These are phyloP conservation scores for Neocloeon triangulifer DNA, from an alignment of 1,140 invertebrate genomes.

Conservation along the genomic window DNA sequence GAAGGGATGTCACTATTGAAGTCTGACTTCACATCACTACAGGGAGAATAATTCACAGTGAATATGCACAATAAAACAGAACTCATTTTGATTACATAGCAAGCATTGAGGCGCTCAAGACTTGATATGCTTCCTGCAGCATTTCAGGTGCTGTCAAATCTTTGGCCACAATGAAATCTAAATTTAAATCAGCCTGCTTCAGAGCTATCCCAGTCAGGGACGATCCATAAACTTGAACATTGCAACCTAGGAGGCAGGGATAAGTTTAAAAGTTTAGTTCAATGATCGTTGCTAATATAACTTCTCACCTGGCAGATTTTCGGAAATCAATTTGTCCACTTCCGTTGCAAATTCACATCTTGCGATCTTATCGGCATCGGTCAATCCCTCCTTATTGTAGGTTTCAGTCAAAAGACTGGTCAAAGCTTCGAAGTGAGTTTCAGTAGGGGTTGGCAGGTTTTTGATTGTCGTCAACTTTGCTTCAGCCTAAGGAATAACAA, in stretches of 20 bases:
- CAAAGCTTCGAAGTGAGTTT: background rate
- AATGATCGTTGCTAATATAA: background rate
- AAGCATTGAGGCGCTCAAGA: background rate
- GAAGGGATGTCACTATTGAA: background rate
- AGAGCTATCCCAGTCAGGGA: background rate
- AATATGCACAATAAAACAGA: background rate
- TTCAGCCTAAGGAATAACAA: background rate
- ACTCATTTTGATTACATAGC: background rate
- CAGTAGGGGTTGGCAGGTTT: background rate
- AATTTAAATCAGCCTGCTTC: constrained; percentile 1
- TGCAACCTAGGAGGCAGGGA: background rate
- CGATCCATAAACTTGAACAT: background rate
- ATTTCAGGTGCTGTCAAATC: constrained; percentile 1
- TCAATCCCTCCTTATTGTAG: background rate
- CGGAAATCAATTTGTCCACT: background rate
- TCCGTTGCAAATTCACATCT: background rate
- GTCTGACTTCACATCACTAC: background rate
- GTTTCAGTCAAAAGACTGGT: background rate
- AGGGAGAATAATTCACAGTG: background rate
- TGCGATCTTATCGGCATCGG: background rate
- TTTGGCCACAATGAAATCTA: background rate
- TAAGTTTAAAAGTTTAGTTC: background rate
- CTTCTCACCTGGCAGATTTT: background rate
- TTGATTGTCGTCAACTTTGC: too few species aligned
- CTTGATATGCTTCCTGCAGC: background rate